Base-by-base conservation (phyloP, 2,888 invertebrate genomes). In the Drosophila nr. medialis region DNA sequence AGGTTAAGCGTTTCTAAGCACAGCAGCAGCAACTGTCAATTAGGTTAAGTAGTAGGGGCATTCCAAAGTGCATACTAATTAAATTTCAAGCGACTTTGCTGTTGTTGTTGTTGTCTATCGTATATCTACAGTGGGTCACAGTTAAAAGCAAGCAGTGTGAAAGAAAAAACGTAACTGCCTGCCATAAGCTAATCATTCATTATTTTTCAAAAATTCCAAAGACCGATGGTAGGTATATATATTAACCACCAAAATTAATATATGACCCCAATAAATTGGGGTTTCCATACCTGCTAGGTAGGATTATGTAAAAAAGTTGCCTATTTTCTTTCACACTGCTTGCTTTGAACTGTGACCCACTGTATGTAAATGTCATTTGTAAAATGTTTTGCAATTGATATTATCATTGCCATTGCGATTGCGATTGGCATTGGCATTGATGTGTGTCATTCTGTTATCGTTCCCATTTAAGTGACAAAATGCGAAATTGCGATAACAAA, bases 341-440 rank as follows among this genome's bases (percentile, higher is more conserved):
- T n/a, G n/a, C n/a, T n/a, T n/a, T n/a, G n/a, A n/a, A n/a, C n/a
- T n/a, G n/a, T n/a, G n/a, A n/a, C n/a, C n/a, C n/a, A n/a, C n/a
- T n/a, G n/a, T 36, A 40, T 61, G 45, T 36, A 34, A 54, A 32
- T 59, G 40, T 42, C 36, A 30, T 58, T 50, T 64, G 51, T 40
- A 18, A 24, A 36, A 51, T 45, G 27, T 58, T 54, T 49, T 69
- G 74, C 68, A 86, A 86, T 80, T 80, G 80, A 56, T 62, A 62
- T 64, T 79, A 74, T 60, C 50, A 64, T 50, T 50, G 27, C 34
- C 18, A 53, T 45, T 74, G 79, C 65, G 78, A 83, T 82, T 78
- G 78, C 62, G 68, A 68, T 69, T 84, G 71, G 59, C 79, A 72
- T 81, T 84, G 79, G 58, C 62, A 79, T 83, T 81, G 79, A 83